Conservation (phyloP, 1,140 invertebrate genomes). For the Pseudomyrmex concolor region DNA sequence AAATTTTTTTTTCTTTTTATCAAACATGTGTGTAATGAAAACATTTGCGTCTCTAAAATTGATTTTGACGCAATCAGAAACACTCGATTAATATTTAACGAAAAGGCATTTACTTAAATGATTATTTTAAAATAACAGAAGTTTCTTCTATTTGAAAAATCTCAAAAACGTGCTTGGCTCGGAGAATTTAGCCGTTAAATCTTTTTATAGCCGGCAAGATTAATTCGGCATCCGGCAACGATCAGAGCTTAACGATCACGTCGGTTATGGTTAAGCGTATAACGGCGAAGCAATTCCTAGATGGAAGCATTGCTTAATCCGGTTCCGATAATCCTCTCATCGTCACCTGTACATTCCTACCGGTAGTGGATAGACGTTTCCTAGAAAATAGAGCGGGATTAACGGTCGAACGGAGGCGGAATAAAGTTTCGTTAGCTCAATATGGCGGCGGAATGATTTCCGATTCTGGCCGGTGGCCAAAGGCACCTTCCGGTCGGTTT, state of each 20-base stretch:
- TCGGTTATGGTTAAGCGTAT: constrained; percentile 60
- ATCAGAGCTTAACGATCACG: not conserved
- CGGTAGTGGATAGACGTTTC: constrained; percentile 18
- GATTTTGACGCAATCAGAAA: too few species aligned
- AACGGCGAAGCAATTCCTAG: constrained; percentile 44
- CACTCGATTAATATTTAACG: too few species aligned
- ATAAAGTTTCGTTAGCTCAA: constrained; percentile 78
- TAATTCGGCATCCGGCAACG: constrained; percentile 5
- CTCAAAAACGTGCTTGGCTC: not conserved
- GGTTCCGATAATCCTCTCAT: constrained; percentile 70
- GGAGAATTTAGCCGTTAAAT: not conserved
- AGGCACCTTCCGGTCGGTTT: constrained; percentile 72
- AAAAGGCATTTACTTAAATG: too few species aligned
- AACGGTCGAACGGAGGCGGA: constrained; percentile 48
- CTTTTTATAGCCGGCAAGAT: not conserved
- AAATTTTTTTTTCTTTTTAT: not conserved
- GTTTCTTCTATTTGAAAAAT: too few species aligned
- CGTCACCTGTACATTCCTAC: constrained; percentile 41
- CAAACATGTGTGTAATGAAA: not conserved
- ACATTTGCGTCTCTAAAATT: too few species aligned
- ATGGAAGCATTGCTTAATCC: constrained; percentile 66
- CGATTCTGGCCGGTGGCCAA: constrained; percentile 75
- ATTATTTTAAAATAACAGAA: too few species aligned
- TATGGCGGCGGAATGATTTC: constrained; percentile 76
- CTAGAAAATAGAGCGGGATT: constrained; percentile 57